Evolutionary conservation across 2,113 vertebrate genomes (phyloP).

Genomic region (Rhea americana): DNA sequence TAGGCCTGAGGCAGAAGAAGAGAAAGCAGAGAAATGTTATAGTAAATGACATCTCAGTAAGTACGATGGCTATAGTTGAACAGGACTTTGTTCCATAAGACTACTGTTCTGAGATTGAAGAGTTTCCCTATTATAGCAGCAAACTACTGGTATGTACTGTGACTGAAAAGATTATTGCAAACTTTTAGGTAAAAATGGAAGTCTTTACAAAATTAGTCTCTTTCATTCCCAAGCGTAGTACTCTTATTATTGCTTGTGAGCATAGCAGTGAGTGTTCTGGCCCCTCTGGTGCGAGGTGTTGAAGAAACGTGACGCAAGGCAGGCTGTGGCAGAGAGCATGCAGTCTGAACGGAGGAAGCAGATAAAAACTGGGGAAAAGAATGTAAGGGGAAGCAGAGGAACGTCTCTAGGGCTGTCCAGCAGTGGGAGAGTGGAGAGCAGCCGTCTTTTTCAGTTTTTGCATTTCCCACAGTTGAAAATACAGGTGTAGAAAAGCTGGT

Average conservation of each 20-base stretch:
- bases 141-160: background rate
- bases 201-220: rapidly evolving
- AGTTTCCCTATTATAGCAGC: background rate
- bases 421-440: background rate
- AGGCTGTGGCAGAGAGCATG: background rate
- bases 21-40: background rate
- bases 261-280: background rate
- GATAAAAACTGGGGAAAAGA: background rate
- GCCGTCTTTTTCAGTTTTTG: rapidly evolving
- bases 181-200: background rate
- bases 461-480: rapidly evolving
- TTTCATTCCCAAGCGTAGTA: background rate
- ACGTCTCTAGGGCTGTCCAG: too few species aligned
- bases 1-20: slow-evolving; percentile 12
- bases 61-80: background rate
- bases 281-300: rapidly evolving
- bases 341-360: background rate
- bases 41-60: background rate
- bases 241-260: background rate
- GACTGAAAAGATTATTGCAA: background rate
- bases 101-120: background rate
- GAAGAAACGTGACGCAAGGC: background rate
- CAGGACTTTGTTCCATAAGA: background rate
- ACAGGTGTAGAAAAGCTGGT: background rate
- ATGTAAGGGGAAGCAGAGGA: background rate